A percentile compares a stretch with the other conserved stretches of the same genome.
These are phyloP conservation scores for Grapholita molesta DNA, from an alignment of 1,140 invertebrate genomes.

Conservation along the genomic window DNA sequence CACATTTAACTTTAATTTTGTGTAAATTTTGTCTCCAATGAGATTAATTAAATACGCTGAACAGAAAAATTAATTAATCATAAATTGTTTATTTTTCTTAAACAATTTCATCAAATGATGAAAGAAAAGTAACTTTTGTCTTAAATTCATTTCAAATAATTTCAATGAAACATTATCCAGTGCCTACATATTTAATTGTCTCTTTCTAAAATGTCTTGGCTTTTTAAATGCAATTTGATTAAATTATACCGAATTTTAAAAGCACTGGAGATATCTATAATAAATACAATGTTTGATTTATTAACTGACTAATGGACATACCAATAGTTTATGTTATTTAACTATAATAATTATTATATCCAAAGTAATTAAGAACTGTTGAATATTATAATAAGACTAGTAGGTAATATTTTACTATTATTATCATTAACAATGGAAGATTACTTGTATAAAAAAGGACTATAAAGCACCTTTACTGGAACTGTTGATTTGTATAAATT, in stretches of 20 bases:
- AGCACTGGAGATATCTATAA: background rate
- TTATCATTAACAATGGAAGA: slow-evolving; percentile 37
- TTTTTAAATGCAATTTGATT: background rate
- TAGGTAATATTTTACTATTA: slow-evolving; percentile 26
- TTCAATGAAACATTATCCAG: no score
- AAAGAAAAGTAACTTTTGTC: background rate
- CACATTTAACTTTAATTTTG: background rate
- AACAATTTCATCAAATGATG: background rate
- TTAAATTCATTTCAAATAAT: background rate
- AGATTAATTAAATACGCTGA: background rate
- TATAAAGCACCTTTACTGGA: slow-evolving; percentile 48
- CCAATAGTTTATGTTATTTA: background rate
- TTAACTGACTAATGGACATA: background rate
- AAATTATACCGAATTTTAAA: background rate
- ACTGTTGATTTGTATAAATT: slow-evolving; percentile 47
- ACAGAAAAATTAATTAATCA: background rate
- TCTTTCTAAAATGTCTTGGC: background rate
- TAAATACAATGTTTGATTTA: background rate
- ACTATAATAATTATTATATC: background rate
- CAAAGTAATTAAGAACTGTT: slow-evolving; percentile 3
- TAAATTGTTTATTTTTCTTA: background rate
- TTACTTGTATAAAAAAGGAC: slow-evolving; percentile 36
- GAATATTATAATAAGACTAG: slow-evolving; percentile 31
- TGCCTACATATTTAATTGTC: no score
- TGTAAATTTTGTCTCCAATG: background rate